A percentile compares a stretch with the other conserved stretches of the same genome.
Evolutionary conservation across 2,888 invertebrate species (phyloP).

Genomic region (Heliconius erato): DNA sequence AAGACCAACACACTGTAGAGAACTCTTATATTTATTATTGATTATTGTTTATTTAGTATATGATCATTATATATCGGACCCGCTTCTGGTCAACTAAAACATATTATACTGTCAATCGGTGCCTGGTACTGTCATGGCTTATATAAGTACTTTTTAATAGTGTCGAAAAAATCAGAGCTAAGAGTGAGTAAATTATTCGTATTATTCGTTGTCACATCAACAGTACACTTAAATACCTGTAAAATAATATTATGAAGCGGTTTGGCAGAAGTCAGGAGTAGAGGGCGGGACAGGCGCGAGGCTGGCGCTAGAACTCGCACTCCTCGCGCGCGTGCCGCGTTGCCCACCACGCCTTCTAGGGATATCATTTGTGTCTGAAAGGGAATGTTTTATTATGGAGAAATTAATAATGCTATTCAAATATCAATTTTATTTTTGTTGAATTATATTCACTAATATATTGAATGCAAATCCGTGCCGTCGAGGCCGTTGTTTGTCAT

Average conservation of each 20-base stretch:
- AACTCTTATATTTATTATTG: too few species aligned
- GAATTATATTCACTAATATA: background rate
- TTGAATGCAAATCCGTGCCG: background rate
- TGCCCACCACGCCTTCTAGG: conserved; percentile 60
- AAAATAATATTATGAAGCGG: conserved; percentile 78
- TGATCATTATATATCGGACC: too few species aligned
- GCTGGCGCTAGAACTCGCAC: conserved; percentile 71
- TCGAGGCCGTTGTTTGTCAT: too few species aligned
- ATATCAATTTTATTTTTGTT: background rate
- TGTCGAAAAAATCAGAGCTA: background rate
- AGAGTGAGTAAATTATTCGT: background rate
- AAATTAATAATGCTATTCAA: background rate
- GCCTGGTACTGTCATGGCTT: too few species aligned
- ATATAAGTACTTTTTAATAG: too few species aligned
- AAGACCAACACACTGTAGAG: too few species aligned
- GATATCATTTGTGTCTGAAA: conserved; percentile 77
- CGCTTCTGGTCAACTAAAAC: too few species aligned
- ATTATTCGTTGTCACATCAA: background rate
- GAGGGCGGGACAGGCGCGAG: conserved; percentile 66
- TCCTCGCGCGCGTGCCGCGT: conserved; percentile 56
- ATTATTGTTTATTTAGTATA: too few species aligned
- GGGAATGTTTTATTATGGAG: conserved; percentile 26
- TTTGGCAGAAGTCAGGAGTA: conserved; percentile 72
- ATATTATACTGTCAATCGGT: too few species aligned
- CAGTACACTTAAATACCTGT: conserved; percentile 62